phyloP scores from a whole-genome alignment of 1,140 invertebrate genomes.

The Forficula auricularia region DNA sequence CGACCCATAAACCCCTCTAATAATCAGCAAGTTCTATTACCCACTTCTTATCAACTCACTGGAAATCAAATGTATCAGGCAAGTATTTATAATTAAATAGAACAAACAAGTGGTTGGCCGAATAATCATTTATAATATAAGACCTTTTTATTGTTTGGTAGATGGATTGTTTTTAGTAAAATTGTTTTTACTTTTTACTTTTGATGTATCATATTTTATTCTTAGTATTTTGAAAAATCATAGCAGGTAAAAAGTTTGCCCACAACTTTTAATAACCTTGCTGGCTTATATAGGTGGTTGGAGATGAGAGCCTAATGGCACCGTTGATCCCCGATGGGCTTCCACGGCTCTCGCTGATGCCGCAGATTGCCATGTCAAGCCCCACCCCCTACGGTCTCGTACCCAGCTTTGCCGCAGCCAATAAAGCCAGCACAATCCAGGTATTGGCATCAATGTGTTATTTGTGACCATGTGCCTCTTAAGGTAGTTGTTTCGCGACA shows the following conservation, averaged over 20 bases:
- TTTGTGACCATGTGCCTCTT: too few relatives aligned
- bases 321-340: slow-evolving; percentile 18
- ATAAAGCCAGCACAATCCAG: slow-evolving; percentile 13
- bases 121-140: background rate
- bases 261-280: too few relatives aligned
- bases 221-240: too few relatives aligned
- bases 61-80: slow-evolving; percentile 42
- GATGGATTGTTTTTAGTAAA: too few relatives aligned
- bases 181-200: too few relatives aligned
- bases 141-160: too few relatives aligned
- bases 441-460: background rate
- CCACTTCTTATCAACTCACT: slow-evolving; percentile 37
- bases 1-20: slow-evolving; percentile 31
- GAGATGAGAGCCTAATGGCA: slow-evolving; percentile 28
- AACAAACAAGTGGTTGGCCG: background rate
- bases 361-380: slow-evolving; percentile 24
- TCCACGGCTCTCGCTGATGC: slow-evolving; percentile 1
- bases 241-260: too few relatives aligned
- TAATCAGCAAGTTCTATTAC: slow-evolving; percentile 31
- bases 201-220: too few relatives aligned
- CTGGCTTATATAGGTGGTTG: too few relatives aligned
- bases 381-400: slow-evolving; percentile 32
- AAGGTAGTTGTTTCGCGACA: too few relatives aligned
- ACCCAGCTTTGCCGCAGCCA: slow-evolving; percentile 29
- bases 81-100: too few relatives aligned